Base-by-base conservation (phyloP, 2,888 invertebrate genomes). In the Tinea trinotella region DNA sequence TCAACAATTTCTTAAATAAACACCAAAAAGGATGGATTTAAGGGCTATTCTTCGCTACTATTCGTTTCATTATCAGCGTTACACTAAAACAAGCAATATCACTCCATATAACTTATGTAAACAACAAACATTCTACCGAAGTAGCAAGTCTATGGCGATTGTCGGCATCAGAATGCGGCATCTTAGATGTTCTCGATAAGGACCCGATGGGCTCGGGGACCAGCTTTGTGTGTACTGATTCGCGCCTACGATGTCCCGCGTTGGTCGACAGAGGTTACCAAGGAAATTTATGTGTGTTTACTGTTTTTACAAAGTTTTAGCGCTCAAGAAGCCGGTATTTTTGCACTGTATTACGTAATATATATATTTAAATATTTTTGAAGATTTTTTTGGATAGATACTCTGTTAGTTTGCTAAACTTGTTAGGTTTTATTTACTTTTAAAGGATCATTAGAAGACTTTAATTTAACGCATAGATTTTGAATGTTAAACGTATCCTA, bases 181-280 rank as follows among this genome's bases (percentile, higher is more conserved):
- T 71, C 66, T 67, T 61, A 68, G 75, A 80, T 78, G 62, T 61
- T 62, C 64, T 67, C 62, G 80, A 81, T 81, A 80, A 76, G 67
- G 66, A 56, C 56, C 56, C 64, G 65, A 66, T 64, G 67, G 70
- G 63, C 70, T 67, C 70, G 66, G 67, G 70, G 48, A 40, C 46
- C 66, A 64, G 64, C 61, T 62, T 60, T 59, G 61, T 60, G 24
- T 49, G 50, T 50, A 17, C 18, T 19, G 52, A 52, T 52, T 52
- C 52, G 52, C 52, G 52, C 52, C 36, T 34, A 36, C 34, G 52
- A 52, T 36, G 52, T 52, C 52, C 50, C 24, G 24, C 22, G 24
- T 3, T 9, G 50, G 24, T 30, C 36, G 56, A 55, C 56, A 56
- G 56, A 48, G 54, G 55, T 56, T 46, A 55, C 52, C 20, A 35